Evolutionary conservation across 1,140 invertebrate species (phyloP).

Genomic region (Sesamia nonagrioides): DNA sequence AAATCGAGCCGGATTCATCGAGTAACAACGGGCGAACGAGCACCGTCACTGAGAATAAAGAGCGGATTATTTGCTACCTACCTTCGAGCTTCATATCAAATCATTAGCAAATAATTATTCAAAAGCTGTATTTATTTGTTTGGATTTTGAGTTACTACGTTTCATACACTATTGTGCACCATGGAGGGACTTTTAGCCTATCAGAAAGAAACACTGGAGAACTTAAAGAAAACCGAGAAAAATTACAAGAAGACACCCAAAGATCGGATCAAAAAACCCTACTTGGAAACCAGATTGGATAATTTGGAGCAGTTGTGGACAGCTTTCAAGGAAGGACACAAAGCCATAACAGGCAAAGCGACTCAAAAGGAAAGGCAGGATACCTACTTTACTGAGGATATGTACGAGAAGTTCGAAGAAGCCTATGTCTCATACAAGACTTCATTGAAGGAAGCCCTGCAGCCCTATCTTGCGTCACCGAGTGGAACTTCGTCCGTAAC

Average conservation of each 20-base stretch:
- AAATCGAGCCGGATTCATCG: too few relatives aligned
- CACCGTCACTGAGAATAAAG: too few relatives aligned
- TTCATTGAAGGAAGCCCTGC: too few relatives aligned
- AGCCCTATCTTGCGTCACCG: not conserved
- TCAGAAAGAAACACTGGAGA: not conserved
- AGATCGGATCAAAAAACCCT: not conserved
- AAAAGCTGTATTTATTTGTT: too few relatives aligned
- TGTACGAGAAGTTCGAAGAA: slow-evolving; percentile 47
- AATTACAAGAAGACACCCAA: not conserved
- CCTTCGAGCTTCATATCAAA: too few relatives aligned
- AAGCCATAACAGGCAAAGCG: too few relatives aligned
- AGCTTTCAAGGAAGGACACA: too few relatives aligned
- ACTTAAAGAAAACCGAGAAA: not conserved
- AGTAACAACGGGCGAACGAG: too few relatives aligned
- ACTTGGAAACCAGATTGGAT: not conserved
- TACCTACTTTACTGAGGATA: slow-evolving; percentile 35
- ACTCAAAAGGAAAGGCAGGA: not conserved
- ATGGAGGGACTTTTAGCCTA: not conserved
- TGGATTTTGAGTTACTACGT: too few relatives aligned
- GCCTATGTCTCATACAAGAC: slow-evolving; percentile 22
- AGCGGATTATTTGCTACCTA: too few relatives aligned
- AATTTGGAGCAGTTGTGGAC: not conserved
- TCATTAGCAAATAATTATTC: too few relatives aligned
- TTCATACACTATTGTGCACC: too few relatives aligned
- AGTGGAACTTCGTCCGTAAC: not conserved